Conservation (phyloP, 2,797 vertebrate genomes). For the Dipus sagitta region DNA sequence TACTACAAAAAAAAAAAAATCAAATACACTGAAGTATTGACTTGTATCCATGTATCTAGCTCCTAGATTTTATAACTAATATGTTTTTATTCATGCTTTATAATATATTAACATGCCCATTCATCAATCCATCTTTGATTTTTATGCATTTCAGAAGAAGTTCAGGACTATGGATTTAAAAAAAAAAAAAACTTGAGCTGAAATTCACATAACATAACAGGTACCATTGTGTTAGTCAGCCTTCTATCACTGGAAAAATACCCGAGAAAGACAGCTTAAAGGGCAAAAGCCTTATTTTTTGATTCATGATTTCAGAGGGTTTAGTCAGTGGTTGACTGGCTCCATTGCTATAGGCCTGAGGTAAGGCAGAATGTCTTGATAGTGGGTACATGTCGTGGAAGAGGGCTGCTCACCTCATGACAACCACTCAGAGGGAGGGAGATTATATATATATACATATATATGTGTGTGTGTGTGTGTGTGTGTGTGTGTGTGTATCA, state of each 20-base stretch:
- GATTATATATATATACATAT: too few species aligned
- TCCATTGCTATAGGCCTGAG: background rate
- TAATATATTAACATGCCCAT: background rate
- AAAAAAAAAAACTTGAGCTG: background rate
- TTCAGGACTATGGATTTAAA: background rate
- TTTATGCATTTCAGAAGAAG: slow-evolving; percentile 35
- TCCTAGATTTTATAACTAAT: background rate
- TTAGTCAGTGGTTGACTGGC: background rate
- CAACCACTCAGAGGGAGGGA: background rate
- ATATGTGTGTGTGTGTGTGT: too few species aligned
- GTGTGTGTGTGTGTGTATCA: too few species aligned
- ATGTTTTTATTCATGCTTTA: background rate
- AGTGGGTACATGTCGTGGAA: background rate
- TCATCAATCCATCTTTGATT: background rate
- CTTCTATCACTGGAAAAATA: background rate
- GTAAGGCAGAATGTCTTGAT: background rate
- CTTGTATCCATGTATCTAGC: background rate
- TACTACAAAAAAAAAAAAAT: background rate
- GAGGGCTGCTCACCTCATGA: background rate
- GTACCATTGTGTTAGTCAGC: background rate
- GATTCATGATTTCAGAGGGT: too few species aligned
- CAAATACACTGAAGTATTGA: background rate
- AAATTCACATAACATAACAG: slow-evolving; percentile 1
- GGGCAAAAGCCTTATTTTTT: background rate
- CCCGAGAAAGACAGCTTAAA: background rate